These are phyloP conservation scores for Emmelina monodactyla DNA, from an alignment of 2,888 invertebrate species.

Conservation along the genomic window DNA sequence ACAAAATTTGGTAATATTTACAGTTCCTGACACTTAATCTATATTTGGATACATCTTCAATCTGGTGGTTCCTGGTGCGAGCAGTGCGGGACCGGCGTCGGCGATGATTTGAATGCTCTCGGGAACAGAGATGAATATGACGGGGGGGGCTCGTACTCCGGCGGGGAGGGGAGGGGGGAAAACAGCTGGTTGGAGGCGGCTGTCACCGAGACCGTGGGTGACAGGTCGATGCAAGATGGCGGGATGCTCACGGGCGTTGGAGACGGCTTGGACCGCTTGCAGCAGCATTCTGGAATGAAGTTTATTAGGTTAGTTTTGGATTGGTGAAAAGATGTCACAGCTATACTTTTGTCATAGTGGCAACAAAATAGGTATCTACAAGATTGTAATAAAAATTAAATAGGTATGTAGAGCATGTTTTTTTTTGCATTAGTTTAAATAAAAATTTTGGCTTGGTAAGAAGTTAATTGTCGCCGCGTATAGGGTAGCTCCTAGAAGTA, in stretches of 20 bases:
- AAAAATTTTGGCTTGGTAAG: too few species aligned
- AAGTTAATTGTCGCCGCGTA: too few species aligned
- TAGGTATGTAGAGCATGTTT: too few species aligned
- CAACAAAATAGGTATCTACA: too few species aligned
- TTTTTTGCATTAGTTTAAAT: too few species aligned
- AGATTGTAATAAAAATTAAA: too few species aligned
- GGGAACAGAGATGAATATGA: constrained; percentile 74
- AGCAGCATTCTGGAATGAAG: constrained; percentile 56
- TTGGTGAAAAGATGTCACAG: too few species aligned
- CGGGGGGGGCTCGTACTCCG: constrained; percentile 72
- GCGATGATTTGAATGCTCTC: constrained; percentile 48
- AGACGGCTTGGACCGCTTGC: constrained; percentile 54
- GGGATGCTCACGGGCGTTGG: constrained; percentile 52
- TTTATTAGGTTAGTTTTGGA: too few species aligned
- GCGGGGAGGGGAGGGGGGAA: constrained; percentile 51
- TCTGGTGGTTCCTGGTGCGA: constrained; percentile 53
- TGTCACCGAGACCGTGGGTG: constrained; percentile 49
- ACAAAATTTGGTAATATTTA: neutral
- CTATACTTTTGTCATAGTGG: too few species aligned
- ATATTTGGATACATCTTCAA: constrained; percentile 21
- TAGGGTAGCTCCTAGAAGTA: too few species aligned
- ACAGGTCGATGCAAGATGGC: constrained; percentile 53
- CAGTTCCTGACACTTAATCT: neutral
- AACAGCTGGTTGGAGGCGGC: constrained; percentile 43
- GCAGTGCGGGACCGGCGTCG: constrained; percentile 53